Percentiles rank a stretch among this genome's conserved stretches.
Evolutionary conservation across 2,113 vertebrate species (phyloP).

Genomic region (Muscicapa adusta): DNA sequence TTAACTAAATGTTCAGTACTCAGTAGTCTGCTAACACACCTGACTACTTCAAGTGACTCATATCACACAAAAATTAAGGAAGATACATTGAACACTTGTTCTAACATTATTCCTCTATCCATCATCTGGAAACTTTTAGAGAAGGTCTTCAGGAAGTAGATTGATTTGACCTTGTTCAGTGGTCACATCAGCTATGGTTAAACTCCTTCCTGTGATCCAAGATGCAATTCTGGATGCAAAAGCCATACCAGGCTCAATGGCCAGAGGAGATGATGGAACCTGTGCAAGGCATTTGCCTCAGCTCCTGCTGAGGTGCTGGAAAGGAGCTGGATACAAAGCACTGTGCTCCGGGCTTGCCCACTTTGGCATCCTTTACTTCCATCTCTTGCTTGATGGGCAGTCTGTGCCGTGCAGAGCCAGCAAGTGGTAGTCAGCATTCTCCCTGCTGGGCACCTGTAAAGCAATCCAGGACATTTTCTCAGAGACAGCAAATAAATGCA

Average conservation of each 20-base stretch:
- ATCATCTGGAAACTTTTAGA: background rate
- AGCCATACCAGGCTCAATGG: background rate
- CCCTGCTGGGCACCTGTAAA: background rate
- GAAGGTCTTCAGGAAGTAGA: background rate
- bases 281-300: background rate
- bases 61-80: background rate
- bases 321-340: background rate
- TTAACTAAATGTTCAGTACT: background rate
- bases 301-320: background rate
- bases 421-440: background rate
- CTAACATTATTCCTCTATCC: background rate
- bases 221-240: background rate
- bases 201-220: background rate
- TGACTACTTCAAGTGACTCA: background rate
- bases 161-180: background rate
- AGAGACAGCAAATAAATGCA: background rate
- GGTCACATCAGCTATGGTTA: background rate
- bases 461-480: background rate
- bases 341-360: rapidly evolving
- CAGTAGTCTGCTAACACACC: background rate
- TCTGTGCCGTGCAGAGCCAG: rapidly evolving
- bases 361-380: background rate
- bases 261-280: background rate
- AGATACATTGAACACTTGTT: background rate
- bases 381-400: background rate